Base-by-base conservation (phyloP, 2,888 invertebrate species). In the Mactromeris polynyma region DNA sequence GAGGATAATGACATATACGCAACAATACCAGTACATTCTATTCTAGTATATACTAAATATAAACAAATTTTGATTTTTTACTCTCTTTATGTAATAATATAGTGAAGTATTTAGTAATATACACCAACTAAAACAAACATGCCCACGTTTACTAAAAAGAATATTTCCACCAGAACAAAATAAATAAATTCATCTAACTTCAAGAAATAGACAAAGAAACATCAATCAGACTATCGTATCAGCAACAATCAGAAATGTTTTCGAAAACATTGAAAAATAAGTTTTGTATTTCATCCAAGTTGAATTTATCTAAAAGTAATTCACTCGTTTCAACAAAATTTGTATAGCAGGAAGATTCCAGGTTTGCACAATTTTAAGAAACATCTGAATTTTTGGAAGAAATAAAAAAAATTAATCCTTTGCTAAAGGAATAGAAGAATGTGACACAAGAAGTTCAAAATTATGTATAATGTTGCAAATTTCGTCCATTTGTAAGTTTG, bases 1-100 rank as follows among this genome's bases (percentile, higher is more conserved):
- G 85, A 85, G 85, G 80, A 64, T n/a, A 80, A 80, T 85, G 80
- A 80, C 85, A 69, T 54, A 40, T 31, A 83, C 64, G 21, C 21
- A 42, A 85, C 85, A 85, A 64, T 85, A 85, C 80, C 21, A 81
- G 26, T 58, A 58, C 21, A 26, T 58, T 3, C 21, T 26, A 36
- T 17, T 73, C 73, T 73, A 73, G 14, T 33, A 26, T n/a, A 64
- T 64, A 64, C 58, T 64, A 73, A 36, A 73, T 73, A 73, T 36
- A 73, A 33, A 36, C 73, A 36, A 73, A 73, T 73, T 73, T 73
- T 73, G 73, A 73, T 73, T 73, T 73, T 73, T 36, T 36, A 73
- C 73, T 73, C 73, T 19, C 36, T 36, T 69, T 64, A 64, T 9
- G 26, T 64, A 64, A 64, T 64, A 64, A 64, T 64, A 64, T 64